Conservation (phyloP, 2,113 vertebrate species). For the Eurystomus gularis region DNA sequence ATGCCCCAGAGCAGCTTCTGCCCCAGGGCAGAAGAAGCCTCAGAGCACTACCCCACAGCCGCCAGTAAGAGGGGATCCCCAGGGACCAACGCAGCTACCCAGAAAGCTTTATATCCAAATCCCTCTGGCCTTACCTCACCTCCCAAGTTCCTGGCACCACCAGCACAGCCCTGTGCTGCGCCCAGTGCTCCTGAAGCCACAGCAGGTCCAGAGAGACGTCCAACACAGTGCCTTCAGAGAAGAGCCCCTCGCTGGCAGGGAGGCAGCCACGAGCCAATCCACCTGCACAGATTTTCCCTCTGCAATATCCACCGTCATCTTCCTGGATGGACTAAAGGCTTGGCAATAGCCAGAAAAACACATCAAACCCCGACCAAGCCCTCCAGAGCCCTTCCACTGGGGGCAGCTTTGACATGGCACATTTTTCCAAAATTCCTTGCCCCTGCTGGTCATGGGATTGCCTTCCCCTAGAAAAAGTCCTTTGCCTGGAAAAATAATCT, state of each 20-base stretch:
- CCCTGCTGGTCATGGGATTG: neutral
- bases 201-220: fast-evolving
- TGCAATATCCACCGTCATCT: fast-evolving
- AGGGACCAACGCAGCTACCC: fast-evolving
- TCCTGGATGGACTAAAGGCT: neutral
- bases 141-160: neutral
- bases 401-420: neutral
- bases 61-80: fast-evolving
- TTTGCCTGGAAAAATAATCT: neutral
- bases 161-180: neutral
- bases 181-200: neutral
- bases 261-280: neutral
- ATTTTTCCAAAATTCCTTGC: neutral
- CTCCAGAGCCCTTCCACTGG: neutral
- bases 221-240: fast-evolving
- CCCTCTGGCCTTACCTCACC: neutral
- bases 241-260: neutral
- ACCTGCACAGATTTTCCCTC: neutral
- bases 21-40: neutral
- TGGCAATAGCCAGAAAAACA: neutral
- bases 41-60: fast-evolving
- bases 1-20: neutral
- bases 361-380: neutral
- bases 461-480: neutral
- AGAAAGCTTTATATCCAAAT: neutral